Conservation (phyloP, 2,797 vertebrate genomes). For the Sebastes elongatus region DNA sequence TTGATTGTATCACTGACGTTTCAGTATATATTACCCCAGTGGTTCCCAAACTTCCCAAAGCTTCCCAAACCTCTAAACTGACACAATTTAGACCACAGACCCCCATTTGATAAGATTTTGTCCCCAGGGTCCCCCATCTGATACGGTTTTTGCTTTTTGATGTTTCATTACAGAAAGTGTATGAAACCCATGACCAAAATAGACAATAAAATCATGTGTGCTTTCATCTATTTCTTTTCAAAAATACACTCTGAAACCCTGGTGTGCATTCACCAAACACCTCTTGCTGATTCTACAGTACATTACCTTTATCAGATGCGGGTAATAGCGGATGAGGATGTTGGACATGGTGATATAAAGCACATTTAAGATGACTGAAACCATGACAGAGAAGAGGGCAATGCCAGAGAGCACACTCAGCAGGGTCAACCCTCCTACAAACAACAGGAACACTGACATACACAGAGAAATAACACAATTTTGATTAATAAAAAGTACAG, state of each 20-base stretch:
- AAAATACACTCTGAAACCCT: background rate
- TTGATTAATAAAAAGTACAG: background rate
- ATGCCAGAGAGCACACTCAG: conserved; percentile 63
- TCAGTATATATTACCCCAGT: background rate
- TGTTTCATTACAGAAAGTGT: no score
- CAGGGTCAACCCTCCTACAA: conserved; percentile 51
- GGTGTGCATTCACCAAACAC: background rate
- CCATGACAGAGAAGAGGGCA: conserved; percentile 59
- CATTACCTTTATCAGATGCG: conserved; percentile 39
- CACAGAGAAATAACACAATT: background rate
- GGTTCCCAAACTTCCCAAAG: no score
- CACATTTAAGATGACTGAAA: conserved; percentile 35
- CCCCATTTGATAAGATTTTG: no score
- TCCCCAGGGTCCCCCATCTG: no score
- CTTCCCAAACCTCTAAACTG: no score
- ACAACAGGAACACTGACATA: conserved; percentile 59
- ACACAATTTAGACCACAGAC: no score
- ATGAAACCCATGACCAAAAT: no score
- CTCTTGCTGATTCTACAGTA: background rate
- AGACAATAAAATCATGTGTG: background rate
- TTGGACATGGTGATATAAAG: conserved; percentile 34
- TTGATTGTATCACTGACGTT: background rate
- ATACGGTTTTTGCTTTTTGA: no score
- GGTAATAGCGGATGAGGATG: conserved; percentile 23
- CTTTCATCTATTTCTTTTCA: background rate